Conservation (phyloP, 1,140 invertebrate species). For the Tetraneura akinire region DNA sequence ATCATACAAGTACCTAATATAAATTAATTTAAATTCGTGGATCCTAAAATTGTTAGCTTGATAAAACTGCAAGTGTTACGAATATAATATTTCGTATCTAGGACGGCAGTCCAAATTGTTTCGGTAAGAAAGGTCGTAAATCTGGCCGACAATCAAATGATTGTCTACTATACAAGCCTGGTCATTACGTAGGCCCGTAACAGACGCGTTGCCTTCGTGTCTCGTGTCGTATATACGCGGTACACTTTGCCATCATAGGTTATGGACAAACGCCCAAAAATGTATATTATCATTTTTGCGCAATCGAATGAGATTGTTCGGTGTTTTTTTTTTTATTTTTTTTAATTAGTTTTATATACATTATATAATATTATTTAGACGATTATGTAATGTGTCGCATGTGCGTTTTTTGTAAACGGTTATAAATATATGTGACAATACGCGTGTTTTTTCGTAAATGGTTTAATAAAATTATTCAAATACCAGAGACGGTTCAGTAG, state of each 20-base stretch:
- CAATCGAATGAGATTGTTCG: not conserved
- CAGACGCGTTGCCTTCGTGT: not conserved
- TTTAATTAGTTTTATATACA: not conserved
- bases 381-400: too few relatives aligned
- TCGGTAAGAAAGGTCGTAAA: slow-evolving; percentile 28
- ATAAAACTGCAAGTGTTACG: not conserved
- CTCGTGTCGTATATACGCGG: not conserved
- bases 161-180: slow-evolving; percentile 6
- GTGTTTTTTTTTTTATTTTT: too few relatives aligned
- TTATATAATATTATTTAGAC: not conserved
- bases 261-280: slow-evolving; percentile 19
- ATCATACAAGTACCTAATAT: too few relatives aligned
- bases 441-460: too few relatives aligned
- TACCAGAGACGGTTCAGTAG: not conserved
- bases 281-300: slow-evolving; percentile 11
- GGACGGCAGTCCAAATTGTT: slow-evolving; percentile 27
- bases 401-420: too few relatives aligned
- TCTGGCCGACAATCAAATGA: slow-evolving; percentile 46
- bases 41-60: too few relatives aligned
- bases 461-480: not conserved
- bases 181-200: slow-evolving; percentile 23
- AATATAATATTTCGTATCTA: slow-evolving; percentile 25
- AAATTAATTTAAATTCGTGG: too few relatives aligned
- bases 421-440: not conserved
- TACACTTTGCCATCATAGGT: not conserved